Evolutionary conservation across 2,113 vertebrate species (phyloP).

Genomic region (Silurus asotus): DNA sequence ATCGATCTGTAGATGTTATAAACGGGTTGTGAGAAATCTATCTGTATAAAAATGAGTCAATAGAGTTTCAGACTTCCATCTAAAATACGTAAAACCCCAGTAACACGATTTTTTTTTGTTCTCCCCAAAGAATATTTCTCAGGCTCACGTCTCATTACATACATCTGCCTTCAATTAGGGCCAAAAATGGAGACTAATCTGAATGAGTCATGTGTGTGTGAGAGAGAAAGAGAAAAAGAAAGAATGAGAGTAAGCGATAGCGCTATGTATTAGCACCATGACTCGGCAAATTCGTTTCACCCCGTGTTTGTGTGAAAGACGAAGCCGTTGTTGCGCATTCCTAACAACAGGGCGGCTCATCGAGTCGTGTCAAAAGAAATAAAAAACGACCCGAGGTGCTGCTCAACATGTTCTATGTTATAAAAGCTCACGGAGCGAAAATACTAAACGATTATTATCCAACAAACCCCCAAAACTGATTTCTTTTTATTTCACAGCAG

Average conservation of each 20-base stretch:
- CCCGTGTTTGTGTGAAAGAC: too few relatives aligned
- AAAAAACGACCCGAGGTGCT: background rate
- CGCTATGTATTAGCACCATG: background rate
- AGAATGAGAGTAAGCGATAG: background rate
- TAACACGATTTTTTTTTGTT: too few relatives aligned
- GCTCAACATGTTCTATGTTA: background rate
- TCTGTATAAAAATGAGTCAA: background rate
- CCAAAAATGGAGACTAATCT: background rate
- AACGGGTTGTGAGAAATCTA: background rate
- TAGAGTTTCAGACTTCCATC: background rate
- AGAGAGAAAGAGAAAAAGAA: background rate
- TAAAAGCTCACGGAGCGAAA: background rate
- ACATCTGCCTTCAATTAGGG: background rate
- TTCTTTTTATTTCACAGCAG: background rate
- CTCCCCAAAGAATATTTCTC: background rate
- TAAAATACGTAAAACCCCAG: too few relatives aligned
- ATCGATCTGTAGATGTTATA: background rate
- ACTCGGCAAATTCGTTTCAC: slow-evolving; percentile 10
- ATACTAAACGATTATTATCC: background rate
- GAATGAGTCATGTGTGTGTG: background rate
- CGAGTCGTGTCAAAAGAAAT: background rate
- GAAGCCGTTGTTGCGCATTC: background rate
- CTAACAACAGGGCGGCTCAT: background rate
- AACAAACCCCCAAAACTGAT: background rate
- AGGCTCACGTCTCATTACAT: background rate